phyloP scores from a whole-genome alignment of 2,888 invertebrate genomes.

The Drosophila percnosoma region DNA sequence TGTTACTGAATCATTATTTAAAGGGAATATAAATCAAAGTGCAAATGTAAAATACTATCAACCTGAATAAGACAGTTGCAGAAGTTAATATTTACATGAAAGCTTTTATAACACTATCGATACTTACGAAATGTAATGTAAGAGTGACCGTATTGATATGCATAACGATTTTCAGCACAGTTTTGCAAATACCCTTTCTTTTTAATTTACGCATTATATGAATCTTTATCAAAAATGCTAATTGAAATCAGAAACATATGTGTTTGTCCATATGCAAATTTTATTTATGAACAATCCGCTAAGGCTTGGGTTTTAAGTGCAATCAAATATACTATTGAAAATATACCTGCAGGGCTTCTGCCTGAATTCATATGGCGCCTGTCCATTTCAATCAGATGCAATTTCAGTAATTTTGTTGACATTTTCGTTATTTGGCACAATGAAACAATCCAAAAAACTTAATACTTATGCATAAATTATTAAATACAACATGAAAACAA shows the following conservation, averaged over 20 bases:
- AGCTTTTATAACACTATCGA: slow-evolving; percentile 9
- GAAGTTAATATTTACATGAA: neutral
- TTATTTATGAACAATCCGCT: neutral
- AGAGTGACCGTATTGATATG: slow-evolving; percentile 17
- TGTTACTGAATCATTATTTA: neutral
- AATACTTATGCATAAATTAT: slow-evolving; percentile 23
- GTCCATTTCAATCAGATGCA: slow-evolving; percentile 52
- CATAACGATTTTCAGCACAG: neutral
- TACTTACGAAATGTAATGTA: neutral
- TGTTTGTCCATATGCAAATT: no score
- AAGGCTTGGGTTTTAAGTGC: neutral
- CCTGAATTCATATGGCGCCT: slow-evolving; percentile 37
- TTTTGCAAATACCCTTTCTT: slow-evolving; percentile 10
- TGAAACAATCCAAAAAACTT: slow-evolving; percentile 6
- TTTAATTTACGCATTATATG: neutral
- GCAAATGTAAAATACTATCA: neutral
- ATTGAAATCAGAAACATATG: neutral
- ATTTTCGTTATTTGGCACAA: slow-evolving; percentile 14
- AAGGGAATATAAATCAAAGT: neutral
- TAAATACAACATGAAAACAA: slow-evolving; percentile 58
- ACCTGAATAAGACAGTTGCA: neutral
- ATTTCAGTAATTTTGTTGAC: slow-evolving; percentile 4
- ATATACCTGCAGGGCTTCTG: slow-evolving; percentile 59
- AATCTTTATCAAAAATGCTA: neutral
- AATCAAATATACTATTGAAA: slow-evolving; percentile 2